A percentile compares a stretch with the other conserved stretches of the same genome.
Conservation (phyloP, 2,888 invertebrate species). For the Sminthurides aquaticus region DNA sequence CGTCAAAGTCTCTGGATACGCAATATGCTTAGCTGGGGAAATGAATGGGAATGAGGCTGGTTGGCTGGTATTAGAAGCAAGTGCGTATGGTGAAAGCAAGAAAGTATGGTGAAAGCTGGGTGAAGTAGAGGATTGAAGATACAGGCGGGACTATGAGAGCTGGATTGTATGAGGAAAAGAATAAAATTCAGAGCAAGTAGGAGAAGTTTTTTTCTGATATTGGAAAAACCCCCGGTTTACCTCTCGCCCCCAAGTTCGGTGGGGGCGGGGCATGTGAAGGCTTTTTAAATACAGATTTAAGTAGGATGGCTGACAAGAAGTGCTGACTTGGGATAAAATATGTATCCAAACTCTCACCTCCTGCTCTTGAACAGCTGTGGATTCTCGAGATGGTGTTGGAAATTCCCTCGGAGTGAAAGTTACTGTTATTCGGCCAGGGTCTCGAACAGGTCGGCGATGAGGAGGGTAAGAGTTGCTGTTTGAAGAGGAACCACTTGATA, state of each 20-base stretch:
- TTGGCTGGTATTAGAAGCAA: background rate
- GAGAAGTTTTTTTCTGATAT: no score
- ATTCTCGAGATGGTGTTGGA: conserved; percentile 74
- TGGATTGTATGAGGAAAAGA: no score
- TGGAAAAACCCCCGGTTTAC: background rate
- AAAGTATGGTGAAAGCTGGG: conserved; percentile 3
- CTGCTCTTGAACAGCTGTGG: conserved; percentile 61
- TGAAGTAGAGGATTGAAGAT: background rate
- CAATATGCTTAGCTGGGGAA: no score
- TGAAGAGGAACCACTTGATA: background rate
- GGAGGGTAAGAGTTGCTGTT: background rate
- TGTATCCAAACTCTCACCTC: conserved; percentile 49
- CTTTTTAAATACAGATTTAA: background rate
- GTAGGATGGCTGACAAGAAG: background rate
- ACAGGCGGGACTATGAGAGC: no score
- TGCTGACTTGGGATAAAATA: background rate
- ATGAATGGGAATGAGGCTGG: background rate
- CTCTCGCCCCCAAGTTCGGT: background rate
- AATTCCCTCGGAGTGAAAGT: conserved; percentile 68
- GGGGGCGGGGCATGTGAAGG: background rate
- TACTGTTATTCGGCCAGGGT: conserved; percentile 56
- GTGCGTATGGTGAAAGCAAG: conserved; percentile 4
- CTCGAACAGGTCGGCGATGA: conserved; percentile 50
- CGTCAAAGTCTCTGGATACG: no score
- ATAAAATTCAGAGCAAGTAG: background rate